Base-by-base conservation (phyloP, 2,113 vertebrate species). In the Zosterops hypoxanthus region DNA sequence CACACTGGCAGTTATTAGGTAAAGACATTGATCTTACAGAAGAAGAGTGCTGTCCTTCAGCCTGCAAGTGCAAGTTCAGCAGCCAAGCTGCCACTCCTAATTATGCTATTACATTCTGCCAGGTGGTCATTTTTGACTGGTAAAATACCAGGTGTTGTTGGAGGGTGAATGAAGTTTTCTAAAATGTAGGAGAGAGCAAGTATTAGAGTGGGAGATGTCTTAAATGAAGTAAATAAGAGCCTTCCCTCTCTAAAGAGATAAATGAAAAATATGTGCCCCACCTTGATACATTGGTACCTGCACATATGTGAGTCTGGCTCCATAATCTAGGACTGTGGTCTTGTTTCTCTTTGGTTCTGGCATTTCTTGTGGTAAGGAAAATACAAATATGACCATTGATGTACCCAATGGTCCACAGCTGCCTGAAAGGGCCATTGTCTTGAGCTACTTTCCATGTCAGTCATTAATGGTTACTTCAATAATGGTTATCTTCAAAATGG, bases 381-480 rank as follows among this genome's bases (percentile, higher is more conserved):
- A 44, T 41, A 29, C 4, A 22, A 21, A 5, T 5, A 53, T 7
- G 6, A 44, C 14, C 6, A 14, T 2, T 8, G 1, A 42, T 60
- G 31, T 5, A 22, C 9, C 3, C 14, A 4, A 1, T 44, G 53
- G n/a, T 46, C 47, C 39, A 82, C 17, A 53, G 18, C 9, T 79
- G 33, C 47, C 50, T 31, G 63, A 61, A 69, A 71, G 47, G 20
- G 3, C 13, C 21, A 29, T 64, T 68, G 20, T 59, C 15, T 71
- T n/a, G 20, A 68, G 25, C 3, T 8, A 36, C 3, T 70, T 77
- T 82, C 55, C 7, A 47, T 50, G 33, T 82, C 47, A 66, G 0
- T 11, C 1, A 0, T 20, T 42, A 34, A n/a, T 57, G 8, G 34
- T 57, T n/a, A 29, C 24, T 41, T 59, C 56, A 34, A 4, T 34